phyloP scores from a whole-genome alignment of 1,140 invertebrate genomes.

The Trichonephila clavipes region DNA sequence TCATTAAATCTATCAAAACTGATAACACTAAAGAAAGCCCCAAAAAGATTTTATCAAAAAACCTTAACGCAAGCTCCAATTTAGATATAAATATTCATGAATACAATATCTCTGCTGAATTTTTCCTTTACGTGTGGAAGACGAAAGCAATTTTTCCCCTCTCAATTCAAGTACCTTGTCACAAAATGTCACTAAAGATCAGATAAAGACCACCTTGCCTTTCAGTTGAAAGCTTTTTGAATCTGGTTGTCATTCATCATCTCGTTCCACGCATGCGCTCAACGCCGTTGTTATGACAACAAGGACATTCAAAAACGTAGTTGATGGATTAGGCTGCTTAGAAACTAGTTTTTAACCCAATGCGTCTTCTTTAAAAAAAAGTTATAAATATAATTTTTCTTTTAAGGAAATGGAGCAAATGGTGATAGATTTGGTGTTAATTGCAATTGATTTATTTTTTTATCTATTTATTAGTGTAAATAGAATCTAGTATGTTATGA shows the following conservation, averaged over 20 bases:
- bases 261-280: not conserved
- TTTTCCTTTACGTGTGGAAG: not conserved
- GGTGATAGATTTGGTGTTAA: too few relatives aligned
- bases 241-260: not conserved
- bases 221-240: not conserved
- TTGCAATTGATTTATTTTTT: too few relatives aligned
- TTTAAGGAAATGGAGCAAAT: too few relatives aligned
- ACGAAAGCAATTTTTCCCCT: not conserved
- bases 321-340: too few relatives aligned
- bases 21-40: not conserved
- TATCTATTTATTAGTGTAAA: too few relatives aligned
- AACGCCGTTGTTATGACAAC: not conserved
- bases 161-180: not conserved
- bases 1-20: not conserved
- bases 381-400: too few relatives aligned
- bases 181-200: not conserved
- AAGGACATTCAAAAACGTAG: not conserved
- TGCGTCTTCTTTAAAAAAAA: too few relatives aligned
- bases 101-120: not conserved
- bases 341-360: too few relatives aligned
- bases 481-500: too few relatives aligned
- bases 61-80: not conserved
- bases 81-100: conserved; percentile 31
- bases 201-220: conserved; percentile 5
- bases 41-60: not conserved